Percentiles rank a stretch among this genome's conserved stretches.
phyloP scores from a whole-genome alignment of 2,888 invertebrate species.

The Catocala fraxini region DNA sequence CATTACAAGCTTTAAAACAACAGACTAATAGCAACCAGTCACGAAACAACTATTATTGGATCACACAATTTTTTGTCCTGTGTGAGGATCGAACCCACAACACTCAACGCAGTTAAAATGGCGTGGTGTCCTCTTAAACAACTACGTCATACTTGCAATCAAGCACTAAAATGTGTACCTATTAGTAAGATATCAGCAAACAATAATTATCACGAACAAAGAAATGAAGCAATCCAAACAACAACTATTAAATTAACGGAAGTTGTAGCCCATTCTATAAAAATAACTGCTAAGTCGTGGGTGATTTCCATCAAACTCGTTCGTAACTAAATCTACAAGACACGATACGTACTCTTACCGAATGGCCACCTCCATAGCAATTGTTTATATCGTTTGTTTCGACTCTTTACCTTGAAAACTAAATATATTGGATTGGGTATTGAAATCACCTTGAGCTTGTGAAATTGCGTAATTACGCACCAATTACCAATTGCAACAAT shows the following conservation, averaged over 20 bases:
- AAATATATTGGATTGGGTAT: constrained; percentile 34
- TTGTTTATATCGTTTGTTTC: constrained; percentile 25
- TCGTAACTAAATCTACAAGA: not conserved
- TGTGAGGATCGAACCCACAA: too few relatives aligned
- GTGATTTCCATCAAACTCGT: not conserved
- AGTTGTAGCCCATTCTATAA: not conserved
- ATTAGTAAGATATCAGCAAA: too few relatives aligned
- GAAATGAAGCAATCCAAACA: not conserved
- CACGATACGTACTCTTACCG: not conserved
- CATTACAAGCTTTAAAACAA: too few relatives aligned
- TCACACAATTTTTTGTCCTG: too few relatives aligned
- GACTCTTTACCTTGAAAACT: constrained; percentile 39
- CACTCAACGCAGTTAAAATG: too few relatives aligned
- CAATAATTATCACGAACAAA: too few relatives aligned
- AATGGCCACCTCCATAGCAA: not conserved
- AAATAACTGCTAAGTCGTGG: not conserved
- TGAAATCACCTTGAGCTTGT: constrained; percentile 31
- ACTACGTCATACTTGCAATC: too few relatives aligned
- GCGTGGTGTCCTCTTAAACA: too few relatives aligned
- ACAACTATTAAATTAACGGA: not conserved
- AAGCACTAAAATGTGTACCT: too few relatives aligned
- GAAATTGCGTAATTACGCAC: constrained; percentile 47
- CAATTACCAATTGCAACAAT: constrained; percentile 35
- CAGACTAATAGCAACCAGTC: too few relatives aligned
- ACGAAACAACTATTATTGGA: too few relatives aligned